Evolutionary conservation across 2,888 invertebrate genomes (phyloP).

Genomic region (Sesia apiformis): DNA sequence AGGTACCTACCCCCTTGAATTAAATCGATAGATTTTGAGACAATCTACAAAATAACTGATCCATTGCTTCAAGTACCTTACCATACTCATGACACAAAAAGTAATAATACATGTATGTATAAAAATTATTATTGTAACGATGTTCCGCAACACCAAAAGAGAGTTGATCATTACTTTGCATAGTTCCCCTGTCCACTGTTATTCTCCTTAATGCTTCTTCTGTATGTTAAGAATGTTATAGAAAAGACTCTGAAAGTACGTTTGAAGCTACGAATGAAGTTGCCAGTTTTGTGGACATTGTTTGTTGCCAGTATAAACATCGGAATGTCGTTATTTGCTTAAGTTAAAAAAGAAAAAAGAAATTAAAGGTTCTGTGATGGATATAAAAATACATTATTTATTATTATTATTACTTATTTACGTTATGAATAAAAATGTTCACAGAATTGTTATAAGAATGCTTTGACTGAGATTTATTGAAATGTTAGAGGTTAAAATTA

Average conservation of each 20-base stretch:
- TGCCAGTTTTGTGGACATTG: slow-evolving; percentile 32
- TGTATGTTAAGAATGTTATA: slow-evolving; percentile 23
- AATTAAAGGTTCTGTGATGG: not conserved
- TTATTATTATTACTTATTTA: no score
- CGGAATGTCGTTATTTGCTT: slow-evolving; percentile 14
- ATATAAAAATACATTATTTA: not conserved
- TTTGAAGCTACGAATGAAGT: slow-evolving; percentile 21
- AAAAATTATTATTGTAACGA: no score
- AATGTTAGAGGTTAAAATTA: not conserved
- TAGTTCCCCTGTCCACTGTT: slow-evolving; percentile 32
- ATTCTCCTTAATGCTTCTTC: slow-evolving; percentile 25
- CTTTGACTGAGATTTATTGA: not conserved
- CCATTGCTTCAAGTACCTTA: no score
- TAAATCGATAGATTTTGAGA: no score
- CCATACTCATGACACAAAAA: no score
- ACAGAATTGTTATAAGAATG: not conserved
- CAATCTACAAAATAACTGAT: no score
- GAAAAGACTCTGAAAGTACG: slow-evolving; percentile 24
- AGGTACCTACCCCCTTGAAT: no score
- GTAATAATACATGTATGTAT: no score
- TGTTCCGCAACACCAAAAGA: slow-evolving; percentile 14
- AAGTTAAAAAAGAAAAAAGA: not conserved
- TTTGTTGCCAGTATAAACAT: slow-evolving; percentile 22
- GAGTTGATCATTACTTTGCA: slow-evolving; percentile 17
- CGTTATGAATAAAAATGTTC: not conserved